These are phyloP conservation scores for Phengaris arion DNA, from an alignment of 2,888 invertebrate species.

Conservation along the genomic window DNA sequence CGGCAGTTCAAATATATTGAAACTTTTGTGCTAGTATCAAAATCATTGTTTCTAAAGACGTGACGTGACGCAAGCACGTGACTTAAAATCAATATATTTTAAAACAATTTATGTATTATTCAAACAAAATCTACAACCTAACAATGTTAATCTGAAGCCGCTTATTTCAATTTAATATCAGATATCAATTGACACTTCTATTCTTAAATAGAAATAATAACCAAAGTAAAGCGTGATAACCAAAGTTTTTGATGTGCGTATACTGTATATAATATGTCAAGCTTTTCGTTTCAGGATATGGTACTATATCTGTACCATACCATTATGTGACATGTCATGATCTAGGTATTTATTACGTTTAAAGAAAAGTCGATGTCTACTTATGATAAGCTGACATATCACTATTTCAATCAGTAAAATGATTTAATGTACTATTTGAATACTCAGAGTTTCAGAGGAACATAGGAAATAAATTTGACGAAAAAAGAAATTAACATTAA, in stretches of 20 bases:
- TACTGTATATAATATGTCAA: background rate
- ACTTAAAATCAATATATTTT: too few species aligned
- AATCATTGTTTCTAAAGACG: background rate
- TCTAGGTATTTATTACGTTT: background rate
- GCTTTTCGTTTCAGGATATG: background rate
- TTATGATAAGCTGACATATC: too few species aligned
- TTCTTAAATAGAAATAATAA: background rate
- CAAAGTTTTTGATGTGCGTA: background rate
- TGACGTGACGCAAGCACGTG: too few species aligned
- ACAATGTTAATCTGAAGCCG: background rate
- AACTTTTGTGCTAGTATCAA: background rate
- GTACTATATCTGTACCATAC: background rate
- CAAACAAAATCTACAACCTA: background rate
- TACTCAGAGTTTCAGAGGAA: too few species aligned
- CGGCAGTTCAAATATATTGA: conserved; percentile 26
- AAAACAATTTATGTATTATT: too few species aligned
- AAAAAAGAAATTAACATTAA: too few species aligned
- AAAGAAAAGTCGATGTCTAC: too few species aligned
- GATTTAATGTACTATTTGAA: too few species aligned
- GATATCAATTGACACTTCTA: background rate
- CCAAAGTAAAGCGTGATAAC: conserved; percentile 1
- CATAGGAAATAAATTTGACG: too few species aligned
- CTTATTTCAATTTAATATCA: background rate
- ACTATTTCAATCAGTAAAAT: too few species aligned
- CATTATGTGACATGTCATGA: background rate